Evolutionary conservation across 2,113 vertebrate genomes (phyloP).

Genomic region (Ictalurus furcatus): DNA sequence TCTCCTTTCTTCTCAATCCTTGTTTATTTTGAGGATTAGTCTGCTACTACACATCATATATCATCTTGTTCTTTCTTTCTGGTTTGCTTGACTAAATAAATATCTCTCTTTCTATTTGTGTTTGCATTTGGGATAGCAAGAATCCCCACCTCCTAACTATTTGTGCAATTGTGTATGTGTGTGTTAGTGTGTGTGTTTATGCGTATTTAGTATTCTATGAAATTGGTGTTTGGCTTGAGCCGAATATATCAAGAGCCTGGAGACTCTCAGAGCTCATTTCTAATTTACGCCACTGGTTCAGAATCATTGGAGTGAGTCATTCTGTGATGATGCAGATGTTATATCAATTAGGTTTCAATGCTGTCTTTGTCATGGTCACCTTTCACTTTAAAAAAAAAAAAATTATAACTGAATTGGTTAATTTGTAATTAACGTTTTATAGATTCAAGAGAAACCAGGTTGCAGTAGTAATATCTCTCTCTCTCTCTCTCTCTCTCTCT

Average conservation of each 20-base stretch:
- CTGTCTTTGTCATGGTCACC: not conserved
- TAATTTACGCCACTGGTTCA: constrained; percentile 27
- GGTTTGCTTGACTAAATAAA: constrained; percentile 1
- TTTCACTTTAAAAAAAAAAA: not conserved
- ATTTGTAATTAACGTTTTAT: constrained; percentile 13
- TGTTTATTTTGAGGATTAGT: not conserved
- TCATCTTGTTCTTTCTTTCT: not conserved
- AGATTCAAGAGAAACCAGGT: not conserved
- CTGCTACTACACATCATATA: not conserved
- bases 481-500: not conserved
- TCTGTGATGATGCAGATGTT: constrained; percentile 20
- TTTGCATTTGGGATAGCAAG: not conserved
- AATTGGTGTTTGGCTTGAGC: constrained; percentile 31
- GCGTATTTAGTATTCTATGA: constrained; percentile 35
- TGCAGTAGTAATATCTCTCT: not conserved
- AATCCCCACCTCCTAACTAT: not conserved
- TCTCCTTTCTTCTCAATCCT: not conserved
- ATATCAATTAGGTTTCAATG: constrained; percentile 10
- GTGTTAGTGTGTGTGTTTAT: not conserved
- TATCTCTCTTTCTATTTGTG: not conserved
- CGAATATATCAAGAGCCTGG: constrained; percentile 38
- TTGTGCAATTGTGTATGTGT: not conserved
- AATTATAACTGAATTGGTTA: not conserved
- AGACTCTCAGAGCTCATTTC: constrained; percentile 38
- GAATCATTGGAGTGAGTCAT: constrained; percentile 36